These are phyloP conservation scores for Leptopilina syphax DNA, from an alignment of 2,888 invertebrate species.

Conservation along the genomic window DNA sequence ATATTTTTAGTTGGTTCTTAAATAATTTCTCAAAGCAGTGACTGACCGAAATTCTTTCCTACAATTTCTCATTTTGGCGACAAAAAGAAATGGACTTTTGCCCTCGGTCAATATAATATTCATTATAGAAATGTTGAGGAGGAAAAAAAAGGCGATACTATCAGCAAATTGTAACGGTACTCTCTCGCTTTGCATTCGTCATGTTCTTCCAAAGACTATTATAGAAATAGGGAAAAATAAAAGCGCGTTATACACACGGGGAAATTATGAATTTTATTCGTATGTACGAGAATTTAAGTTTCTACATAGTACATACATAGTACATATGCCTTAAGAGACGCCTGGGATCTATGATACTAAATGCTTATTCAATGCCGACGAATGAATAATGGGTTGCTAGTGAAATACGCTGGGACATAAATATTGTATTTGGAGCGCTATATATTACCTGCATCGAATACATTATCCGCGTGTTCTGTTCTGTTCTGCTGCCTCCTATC, in stretches of 20 bases:
- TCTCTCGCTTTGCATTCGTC: too few species aligned
- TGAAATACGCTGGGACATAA: slow-evolving; percentile 75
- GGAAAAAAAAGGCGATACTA: too few species aligned
- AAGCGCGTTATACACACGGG: not conserved
- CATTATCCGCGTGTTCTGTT: slow-evolving; percentile 67
- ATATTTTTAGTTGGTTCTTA: too few species aligned
- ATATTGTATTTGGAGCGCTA: slow-evolving; percentile 76
- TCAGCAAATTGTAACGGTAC: too few species aligned
- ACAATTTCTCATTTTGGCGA: too few species aligned
- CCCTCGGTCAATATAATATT: too few species aligned
- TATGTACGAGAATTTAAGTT: slow-evolving; percentile 35
- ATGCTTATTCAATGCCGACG: slow-evolving; percentile 74
- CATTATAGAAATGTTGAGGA: too few species aligned
- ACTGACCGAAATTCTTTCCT: too few species aligned
- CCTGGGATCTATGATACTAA: slow-evolving; percentile 70
- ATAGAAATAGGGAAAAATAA: not conserved
- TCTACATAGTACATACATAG: slow-evolving; percentile 44
- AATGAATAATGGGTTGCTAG: slow-evolving; percentile 76
- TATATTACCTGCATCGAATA: slow-evolving; percentile 75
- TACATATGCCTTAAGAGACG: slow-evolving; percentile 61
- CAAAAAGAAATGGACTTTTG: too few species aligned
- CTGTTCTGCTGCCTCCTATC: slow-evolving; percentile 64
- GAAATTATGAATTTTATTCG: not conserved
- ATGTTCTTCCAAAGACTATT: too few species aligned
- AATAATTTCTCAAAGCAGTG: too few species aligned